Base-by-base conservation (phyloP, 2,113 vertebrate species). In the Lepus timidus region DNA sequence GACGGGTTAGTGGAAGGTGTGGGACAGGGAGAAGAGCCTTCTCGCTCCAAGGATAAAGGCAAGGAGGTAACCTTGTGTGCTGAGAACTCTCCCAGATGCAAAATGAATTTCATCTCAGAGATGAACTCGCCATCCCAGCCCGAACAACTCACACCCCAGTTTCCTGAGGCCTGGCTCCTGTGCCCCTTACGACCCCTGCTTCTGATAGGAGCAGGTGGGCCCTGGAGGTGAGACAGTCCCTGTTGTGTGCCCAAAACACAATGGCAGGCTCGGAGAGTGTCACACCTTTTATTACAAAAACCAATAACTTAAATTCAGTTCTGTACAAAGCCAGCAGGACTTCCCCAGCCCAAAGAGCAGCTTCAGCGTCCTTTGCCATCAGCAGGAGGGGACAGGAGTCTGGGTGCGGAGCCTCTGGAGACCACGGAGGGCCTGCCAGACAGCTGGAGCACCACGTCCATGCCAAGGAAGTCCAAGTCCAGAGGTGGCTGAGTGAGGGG, bases 221-320 rank as follows among this genome's bases (percentile, higher is more conserved):
- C 25, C 58, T 49, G 71, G n/a, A 74, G 58, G 20, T 61, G 61
- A 88, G n/a, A 19, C 2, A 3, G 36, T 64, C 81, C 74, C 65
- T 89, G 82, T 33, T 16, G 13, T 4, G 19, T 65, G 61, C 25
- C 93, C 81, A 85, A 70, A 88, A 12, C 4, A 80, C 52, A 70
- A 9, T 27, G 11, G 81, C 82, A 94, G 79, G 0, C 1, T 88
- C 87, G 86, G 84, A 96, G 88, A 78, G 39, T 8, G 1, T 74
- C 58, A 95, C 81, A 23, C 1, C 0, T 93, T 98, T 98, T 98
- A 98, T 98, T 98, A 98, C 64, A 97, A 98, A 98, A 98, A 93
- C 17, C 31, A 97, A 98, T 98, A 98, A 98, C 88, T 98, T 98
- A 98, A 44, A 73, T 93, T 95, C 62, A 75, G 89, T 96, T 97